phyloP scores from a whole-genome alignment of 1,140 invertebrate genomes.

The Calosoma granatense region DNA sequence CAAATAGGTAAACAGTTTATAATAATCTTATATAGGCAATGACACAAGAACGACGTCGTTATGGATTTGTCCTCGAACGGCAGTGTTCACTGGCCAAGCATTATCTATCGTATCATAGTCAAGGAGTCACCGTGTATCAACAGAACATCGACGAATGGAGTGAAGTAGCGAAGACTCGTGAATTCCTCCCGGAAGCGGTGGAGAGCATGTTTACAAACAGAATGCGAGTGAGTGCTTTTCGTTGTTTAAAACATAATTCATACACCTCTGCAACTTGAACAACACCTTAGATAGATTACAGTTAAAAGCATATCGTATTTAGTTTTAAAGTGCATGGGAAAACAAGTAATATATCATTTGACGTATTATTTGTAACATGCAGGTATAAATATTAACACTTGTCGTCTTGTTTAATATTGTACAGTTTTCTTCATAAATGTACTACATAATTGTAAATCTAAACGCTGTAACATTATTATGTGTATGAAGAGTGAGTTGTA shows the following conservation, averaged over 20 bases:
- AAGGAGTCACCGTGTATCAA: conserved; percentile 64
- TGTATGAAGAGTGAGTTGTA: background rate
- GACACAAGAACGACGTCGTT: conserved; percentile 84
- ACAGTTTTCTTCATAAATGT: too few species aligned
- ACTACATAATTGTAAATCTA: too few species aligned
- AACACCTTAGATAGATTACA: conserved; percentile 11
- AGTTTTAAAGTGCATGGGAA: too few species aligned
- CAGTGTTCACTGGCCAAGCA: conserved; percentile 88
- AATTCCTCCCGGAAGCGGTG: conserved; percentile 69
- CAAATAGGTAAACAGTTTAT: background rate
- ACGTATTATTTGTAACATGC: too few species aligned
- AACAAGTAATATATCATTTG: too few species aligned
- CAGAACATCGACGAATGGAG: conserved; percentile 79
- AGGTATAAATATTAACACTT: too few species aligned
- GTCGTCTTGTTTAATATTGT: too few species aligned
- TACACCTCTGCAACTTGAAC: too few species aligned
- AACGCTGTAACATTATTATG: too few species aligned
- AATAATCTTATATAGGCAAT: conserved; percentile 68
- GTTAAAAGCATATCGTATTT: too few species aligned
- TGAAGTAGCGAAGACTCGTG: conserved; percentile 73
- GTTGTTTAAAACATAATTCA: conserved; percentile 1
- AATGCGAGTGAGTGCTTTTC: conserved; percentile 54
- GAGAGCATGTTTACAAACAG: conserved; percentile 69
- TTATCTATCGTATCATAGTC: conserved; percentile 76
- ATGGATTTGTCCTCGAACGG: conserved; percentile 85